Conservation (phyloP, 2,888 invertebrate genomes). For the Epirrhoe alternata region DNA sequence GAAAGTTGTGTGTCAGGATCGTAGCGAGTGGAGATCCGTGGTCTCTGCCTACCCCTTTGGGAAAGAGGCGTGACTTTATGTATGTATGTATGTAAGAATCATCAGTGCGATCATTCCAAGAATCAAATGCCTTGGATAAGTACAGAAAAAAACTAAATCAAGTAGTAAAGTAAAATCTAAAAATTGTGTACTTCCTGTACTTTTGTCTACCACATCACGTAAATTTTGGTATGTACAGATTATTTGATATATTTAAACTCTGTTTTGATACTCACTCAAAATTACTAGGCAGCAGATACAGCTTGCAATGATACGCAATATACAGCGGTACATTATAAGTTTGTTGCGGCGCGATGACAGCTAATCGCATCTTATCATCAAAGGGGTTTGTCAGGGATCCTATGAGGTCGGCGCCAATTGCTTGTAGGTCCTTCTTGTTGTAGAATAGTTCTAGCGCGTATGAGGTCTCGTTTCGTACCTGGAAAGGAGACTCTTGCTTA, state of each 20-base stretch:
- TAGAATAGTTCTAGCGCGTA: conserved; percentile 91
- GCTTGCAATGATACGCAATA: conserved; percentile 92
- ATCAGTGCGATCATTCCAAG: no score
- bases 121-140: conserved; percentile 1
- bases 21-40: no score
- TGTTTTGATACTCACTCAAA: conserved; percentile 86
- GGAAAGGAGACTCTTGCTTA: no score
- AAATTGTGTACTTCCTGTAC: no score
- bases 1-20: no score
- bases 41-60: no score
- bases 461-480: conserved; percentile 92
- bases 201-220: no score
- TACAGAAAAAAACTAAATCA: neutral
- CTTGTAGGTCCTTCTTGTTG: conserved; percentile 88
- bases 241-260: neutral
- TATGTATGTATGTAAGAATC: no score
- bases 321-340: conserved; percentile 91
- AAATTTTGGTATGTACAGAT: neutral
- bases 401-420: conserved; percentile 86
- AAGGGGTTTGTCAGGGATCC: conserved; percentile 91
- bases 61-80: no score
- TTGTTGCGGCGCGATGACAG: conserved; percentile 90
- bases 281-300: conserved; percentile 90
- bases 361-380: conserved; percentile 89
- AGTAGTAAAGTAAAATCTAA: no score